phyloP scores from a whole-genome alignment of 2,113 vertebrate species.

The Crotalus tigris region DNA sequence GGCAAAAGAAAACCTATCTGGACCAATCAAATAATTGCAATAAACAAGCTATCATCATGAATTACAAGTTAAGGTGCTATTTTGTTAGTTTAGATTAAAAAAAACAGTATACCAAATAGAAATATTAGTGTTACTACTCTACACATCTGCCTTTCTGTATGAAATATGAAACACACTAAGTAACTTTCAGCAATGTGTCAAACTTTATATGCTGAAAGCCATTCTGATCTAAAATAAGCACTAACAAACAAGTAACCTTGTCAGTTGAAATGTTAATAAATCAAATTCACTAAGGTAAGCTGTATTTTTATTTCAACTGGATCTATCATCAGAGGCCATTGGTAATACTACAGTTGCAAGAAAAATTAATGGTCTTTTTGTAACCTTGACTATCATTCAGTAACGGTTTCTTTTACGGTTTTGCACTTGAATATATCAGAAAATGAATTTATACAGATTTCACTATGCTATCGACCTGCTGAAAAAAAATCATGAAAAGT shows the following conservation, averaged over 20 bases:
- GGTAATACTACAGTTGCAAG: slow-evolving; percentile 70
- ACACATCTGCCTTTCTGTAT: slow-evolving; percentile 51
- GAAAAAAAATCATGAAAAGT: slow-evolving; percentile 21
- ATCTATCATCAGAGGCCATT: slow-evolving; percentile 70
- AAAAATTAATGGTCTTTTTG: slow-evolving; percentile 69
- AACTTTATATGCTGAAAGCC: slow-evolving; percentile 71
- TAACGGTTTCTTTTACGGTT: slow-evolving; percentile 57
- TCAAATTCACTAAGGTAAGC: slow-evolving; percentile 76
- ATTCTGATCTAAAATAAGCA: slow-evolving; percentile 77
- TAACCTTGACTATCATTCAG: slow-evolving; percentile 77
- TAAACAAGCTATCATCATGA: not conserved
- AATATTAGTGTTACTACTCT: slow-evolving; percentile 61
- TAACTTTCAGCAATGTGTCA: slow-evolving; percentile 69
- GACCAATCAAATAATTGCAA: not conserved
- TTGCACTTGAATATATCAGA: slow-evolving; percentile 45
- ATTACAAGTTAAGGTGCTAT: slow-evolving; percentile 37
- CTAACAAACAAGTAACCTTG: slow-evolving; percentile 75
- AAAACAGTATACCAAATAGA: slow-evolving; percentile 62
- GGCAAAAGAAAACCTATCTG: not conserved
- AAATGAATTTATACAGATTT: slow-evolving; percentile 44
- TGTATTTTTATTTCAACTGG: slow-evolving; percentile 66
- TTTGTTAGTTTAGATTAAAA: slow-evolving; percentile 40
- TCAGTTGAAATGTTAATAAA: slow-evolving; percentile 71
- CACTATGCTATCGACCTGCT: slow-evolving; percentile 29
- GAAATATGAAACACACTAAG: slow-evolving; percentile 69